A percentile compares a stretch with the other conserved stretches of the same genome.
Conservation (phyloP, 2,888 invertebrate genomes). For the Portevinia maculata region DNA sequence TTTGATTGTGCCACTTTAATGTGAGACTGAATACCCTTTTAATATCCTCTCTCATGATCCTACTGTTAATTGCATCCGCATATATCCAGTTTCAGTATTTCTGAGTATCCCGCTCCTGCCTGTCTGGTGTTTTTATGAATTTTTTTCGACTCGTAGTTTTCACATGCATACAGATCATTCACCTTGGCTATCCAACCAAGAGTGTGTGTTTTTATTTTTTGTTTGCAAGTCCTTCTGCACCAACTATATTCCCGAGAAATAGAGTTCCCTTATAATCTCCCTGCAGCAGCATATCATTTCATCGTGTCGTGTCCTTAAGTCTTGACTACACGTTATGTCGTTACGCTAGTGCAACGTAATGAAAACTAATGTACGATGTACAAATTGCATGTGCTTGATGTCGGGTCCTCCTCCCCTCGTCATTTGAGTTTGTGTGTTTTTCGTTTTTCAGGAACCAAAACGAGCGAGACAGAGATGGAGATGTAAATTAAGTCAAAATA, state of each 20-base stretch:
- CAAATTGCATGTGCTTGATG: slow-evolving; percentile 72
- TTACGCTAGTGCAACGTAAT: slow-evolving; percentile 71
- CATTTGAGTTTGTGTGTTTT: slow-evolving; percentile 3
- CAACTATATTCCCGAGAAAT: slow-evolving; percentile 43
- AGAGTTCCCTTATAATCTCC: slow-evolving; percentile 49
- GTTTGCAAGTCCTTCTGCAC: slow-evolving; percentile 50
- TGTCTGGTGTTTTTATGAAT: slow-evolving; percentile 22
- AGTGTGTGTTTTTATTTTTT: slow-evolving; percentile 1
- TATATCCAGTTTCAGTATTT: slow-evolving; percentile 10
- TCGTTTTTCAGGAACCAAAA: slow-evolving; percentile 3
- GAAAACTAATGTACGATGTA: slow-evolving; percentile 74
- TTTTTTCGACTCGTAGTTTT: slow-evolving; percentile 43
- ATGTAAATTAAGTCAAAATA: slow-evolving; percentile 73
- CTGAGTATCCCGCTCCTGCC: background rate
- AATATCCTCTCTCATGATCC: slow-evolving; percentile 4
- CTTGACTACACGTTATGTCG: slow-evolving; percentile 72
- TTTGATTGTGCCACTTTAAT: slow-evolving; percentile 49
- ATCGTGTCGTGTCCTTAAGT: slow-evolving; percentile 69
- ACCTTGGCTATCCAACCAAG: slow-evolving; percentile 47
- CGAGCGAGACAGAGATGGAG: slow-evolving; percentile 42
- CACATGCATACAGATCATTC: slow-evolving; percentile 70
- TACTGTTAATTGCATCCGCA: slow-evolving; percentile 13
- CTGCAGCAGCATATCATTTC: slow-evolving; percentile 71
- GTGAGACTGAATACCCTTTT: slow-evolving; percentile 5
- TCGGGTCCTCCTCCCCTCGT: background rate